Evolutionary conservation across 2,888 invertebrate species (phyloP).

Genomic region (Drosophila eohydei): DNA sequence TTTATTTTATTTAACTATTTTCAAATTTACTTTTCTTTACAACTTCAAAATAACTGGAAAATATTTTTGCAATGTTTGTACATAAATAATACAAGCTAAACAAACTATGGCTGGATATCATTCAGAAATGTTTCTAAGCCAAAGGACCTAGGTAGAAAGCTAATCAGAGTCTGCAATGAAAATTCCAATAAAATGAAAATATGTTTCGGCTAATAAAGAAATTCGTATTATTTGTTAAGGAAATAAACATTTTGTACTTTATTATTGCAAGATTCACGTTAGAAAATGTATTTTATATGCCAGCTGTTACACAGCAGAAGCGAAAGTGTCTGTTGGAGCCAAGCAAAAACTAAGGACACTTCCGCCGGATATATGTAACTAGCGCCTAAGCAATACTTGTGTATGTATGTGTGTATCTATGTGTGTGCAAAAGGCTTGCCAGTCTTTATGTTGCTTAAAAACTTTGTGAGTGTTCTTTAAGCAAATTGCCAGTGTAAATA

Average conservation of each 20-base stretch:
- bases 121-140: too few relatives aligned
- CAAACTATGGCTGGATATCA: background rate
- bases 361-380: constrained; percentile 61
- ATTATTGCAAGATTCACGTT: background rate
- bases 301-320: constrained; percentile 11
- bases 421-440: constrained; percentile 25
- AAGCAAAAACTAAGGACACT: constrained; percentile 32
- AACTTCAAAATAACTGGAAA: background rate
- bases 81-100: background rate
- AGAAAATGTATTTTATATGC: background rate
- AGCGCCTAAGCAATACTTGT: constrained; percentile 19
- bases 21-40: background rate
- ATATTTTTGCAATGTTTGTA: background rate
- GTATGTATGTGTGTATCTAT: constrained; percentile 12
- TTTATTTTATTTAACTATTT: background rate
- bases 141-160: too few relatives aligned
- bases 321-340: constrained; percentile 52
- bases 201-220: background rate
- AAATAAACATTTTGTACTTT: constrained; percentile 1
- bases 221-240: background rate
- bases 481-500: constrained; percentile 78
- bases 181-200: background rate
- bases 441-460: constrained; percentile 28
- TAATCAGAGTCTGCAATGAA: background rate
- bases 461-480: constrained; percentile 58